These are phyloP conservation scores for Anthopleura sola DNA, from an alignment of 64 coral and sea anemone species.

Conservation along the genomic window DNA sequence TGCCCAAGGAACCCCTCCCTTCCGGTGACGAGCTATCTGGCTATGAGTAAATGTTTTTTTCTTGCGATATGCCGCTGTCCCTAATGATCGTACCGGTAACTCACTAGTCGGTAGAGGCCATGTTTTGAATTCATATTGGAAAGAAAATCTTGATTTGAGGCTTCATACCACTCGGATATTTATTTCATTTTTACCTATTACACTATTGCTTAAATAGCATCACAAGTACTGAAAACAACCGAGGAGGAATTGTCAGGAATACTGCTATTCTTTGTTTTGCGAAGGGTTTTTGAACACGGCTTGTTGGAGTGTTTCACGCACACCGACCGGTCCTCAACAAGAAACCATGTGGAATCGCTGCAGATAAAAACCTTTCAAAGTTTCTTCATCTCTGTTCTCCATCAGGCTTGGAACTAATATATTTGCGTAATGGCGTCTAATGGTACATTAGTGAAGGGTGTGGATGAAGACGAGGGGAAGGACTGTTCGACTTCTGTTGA, in stretches of 20 bases:
- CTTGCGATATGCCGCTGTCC: neutral
- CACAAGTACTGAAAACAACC: neutral
- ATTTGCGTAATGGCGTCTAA: neutral
- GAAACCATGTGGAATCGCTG: neutral
- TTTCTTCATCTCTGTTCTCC: neutral
- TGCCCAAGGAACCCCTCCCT: no score
- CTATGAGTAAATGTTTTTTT: neutral
- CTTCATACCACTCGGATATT: neutral
- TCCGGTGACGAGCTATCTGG: no score
- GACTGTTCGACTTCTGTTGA: constrained; percentile 58
- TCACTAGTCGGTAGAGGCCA: neutral
- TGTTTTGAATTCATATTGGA: neutral
- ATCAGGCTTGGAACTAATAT: neutral
- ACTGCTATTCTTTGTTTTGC: neutral
- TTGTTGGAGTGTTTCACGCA: no score
- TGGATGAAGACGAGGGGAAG: constrained; percentile 1
- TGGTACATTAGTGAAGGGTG: neutral
- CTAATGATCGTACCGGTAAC: neutral
- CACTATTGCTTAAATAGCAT: neutral
- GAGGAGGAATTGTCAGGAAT: neutral
- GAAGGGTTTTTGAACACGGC: neutral
- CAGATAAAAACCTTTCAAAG: neutral
- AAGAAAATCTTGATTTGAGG: neutral
- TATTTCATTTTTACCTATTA: neutral
- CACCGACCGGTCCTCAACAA: neutral